Evolutionary conservation across 2,797 vertebrate species (phyloP).

Genomic region (Nothura maculosa): DNA sequence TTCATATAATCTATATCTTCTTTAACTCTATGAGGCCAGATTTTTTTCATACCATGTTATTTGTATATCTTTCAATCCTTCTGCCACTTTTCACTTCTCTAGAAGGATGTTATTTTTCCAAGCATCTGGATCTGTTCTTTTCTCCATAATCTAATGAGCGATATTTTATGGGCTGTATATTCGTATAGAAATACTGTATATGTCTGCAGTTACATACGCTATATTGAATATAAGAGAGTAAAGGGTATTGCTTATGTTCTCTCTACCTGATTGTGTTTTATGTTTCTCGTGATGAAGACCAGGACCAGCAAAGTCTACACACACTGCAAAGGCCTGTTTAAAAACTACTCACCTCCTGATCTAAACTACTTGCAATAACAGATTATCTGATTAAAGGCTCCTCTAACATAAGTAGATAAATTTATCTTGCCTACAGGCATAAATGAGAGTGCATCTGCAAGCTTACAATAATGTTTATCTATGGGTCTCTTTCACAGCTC

Average conservation of each 20-base stretch:
- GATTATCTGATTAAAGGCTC: constrained; percentile 50
- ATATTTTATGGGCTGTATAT: constrained; percentile 30
- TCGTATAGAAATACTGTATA: constrained; percentile 37
- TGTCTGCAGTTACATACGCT: neutral
- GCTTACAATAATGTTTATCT: constrained; percentile 46
- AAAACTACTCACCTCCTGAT: constrained; percentile 56
- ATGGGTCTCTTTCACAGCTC: constrained; percentile 27
- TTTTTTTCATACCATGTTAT: neutral
- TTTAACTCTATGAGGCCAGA: neutral
- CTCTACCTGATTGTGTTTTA: constrained; percentile 11
- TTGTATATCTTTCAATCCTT: neutral
- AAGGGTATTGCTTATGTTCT: constrained; percentile 20
- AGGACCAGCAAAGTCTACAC: constrained; percentile 22
- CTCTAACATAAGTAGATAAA: constrained; percentile 50
- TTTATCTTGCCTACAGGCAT: constrained; percentile 32
- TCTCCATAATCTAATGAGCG: constrained; percentile 39
- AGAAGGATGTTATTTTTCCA: constrained; percentile 41
- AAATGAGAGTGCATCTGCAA: constrained; percentile 30
- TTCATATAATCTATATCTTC: neutral
- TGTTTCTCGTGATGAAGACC: constrained; percentile 51
- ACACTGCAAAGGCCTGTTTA: constrained; percentile 44
- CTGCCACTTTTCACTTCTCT: neutral
- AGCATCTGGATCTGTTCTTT: constrained; percentile 52
- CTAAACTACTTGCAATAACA: constrained; percentile 56
- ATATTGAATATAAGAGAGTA: constrained; percentile 9